Evolutionary conservation across 2,888 invertebrate species (phyloP).

Genomic region (Helleia helle): DNA sequence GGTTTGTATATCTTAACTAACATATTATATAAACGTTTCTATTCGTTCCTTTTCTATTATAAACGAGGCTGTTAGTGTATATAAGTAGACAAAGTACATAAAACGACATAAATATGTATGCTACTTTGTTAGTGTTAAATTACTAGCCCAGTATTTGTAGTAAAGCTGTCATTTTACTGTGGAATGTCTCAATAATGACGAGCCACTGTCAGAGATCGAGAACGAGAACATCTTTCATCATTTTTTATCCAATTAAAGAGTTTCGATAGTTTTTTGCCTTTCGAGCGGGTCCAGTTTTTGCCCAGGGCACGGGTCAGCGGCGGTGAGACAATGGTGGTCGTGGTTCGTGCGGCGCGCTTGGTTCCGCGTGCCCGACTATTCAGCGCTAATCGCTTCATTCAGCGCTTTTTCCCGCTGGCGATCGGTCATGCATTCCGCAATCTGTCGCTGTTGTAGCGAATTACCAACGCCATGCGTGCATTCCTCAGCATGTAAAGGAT

Average conservation of each 20-base stretch:
- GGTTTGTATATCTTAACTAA: no score
- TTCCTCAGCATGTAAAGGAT: background rate
- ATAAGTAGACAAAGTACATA: no score
- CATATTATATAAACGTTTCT: no score
- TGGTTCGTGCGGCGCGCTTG: conserved; percentile 63
- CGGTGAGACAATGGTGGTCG: conserved; percentile 58
- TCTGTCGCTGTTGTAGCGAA: conserved; percentile 39
- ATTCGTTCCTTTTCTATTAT: no score
- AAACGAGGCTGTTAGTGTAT: no score
- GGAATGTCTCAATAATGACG: background rate
- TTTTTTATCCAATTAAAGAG: conserved; percentile 61
- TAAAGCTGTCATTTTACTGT: background rate
- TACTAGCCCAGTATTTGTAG: background rate
- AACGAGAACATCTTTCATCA: conserved; percentile 39
- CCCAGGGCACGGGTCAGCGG: conserved; percentile 68
- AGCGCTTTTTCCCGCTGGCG: conserved; percentile 57
- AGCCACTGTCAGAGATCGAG: background rate
- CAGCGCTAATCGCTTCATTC: conserved; percentile 73
- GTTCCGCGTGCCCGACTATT: conserved; percentile 70
- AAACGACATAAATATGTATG: no score
- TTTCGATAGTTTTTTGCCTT: conserved; percentile 41
- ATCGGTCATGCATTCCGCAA: conserved; percentile 71
- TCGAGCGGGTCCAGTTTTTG: conserved; percentile 43
- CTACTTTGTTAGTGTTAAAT: background rate
- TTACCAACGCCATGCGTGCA: conserved; percentile 12